Base-by-base conservation (phyloP, 1,140 invertebrate species). In the Drosophila busckii region DNA sequence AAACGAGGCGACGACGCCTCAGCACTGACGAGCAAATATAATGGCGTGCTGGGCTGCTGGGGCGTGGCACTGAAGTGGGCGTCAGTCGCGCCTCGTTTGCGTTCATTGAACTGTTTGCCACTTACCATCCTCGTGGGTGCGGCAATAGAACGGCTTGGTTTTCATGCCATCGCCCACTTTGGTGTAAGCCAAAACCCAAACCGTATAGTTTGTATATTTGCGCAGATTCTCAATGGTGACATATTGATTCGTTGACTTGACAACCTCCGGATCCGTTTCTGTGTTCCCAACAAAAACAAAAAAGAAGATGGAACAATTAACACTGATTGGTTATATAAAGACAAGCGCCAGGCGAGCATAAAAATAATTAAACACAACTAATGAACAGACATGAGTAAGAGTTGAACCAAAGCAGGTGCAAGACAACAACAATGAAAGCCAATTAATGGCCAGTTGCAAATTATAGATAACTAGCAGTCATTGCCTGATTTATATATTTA, bases 171-270 rank as follows among this genome's bases (percentile, higher is more conserved):
- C 95, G 1, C 97, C 97, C 32, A 94, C 94, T 32, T 92, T 90
- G 1, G 96, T 98, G 87, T 92, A 96, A 3, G 95, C 96, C 60
- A 95, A 89, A 6, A 97, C 94, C 54, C 94, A 93, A 17, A 98
- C 92, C 32, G 94, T 97, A 87, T 98, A 98, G 89, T 98, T 98
- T n/a, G 95, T 96, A 87, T 93, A 96, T 67, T 95, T 94, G 56
- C 92, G 67, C 56, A 87, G 70, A 70, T 86, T 87, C 59, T 87
- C 86, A 44, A 87, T 80, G 44, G 86, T 87, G 52, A 86, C 71
- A 68, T 87, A 87, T 76, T 87, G 86, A 84, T 87, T 87, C 60
- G 80, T 87, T 62, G 86, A 87, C 69, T 86, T 87, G 56, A 87
- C 86, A 73, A 87, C 83, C 46, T 86, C 70, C 44, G 84, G 82